These are phyloP conservation scores for Sciurus niger DNA, from an alignment of 2,113 vertebrate species.

Conservation along the genomic window DNA sequence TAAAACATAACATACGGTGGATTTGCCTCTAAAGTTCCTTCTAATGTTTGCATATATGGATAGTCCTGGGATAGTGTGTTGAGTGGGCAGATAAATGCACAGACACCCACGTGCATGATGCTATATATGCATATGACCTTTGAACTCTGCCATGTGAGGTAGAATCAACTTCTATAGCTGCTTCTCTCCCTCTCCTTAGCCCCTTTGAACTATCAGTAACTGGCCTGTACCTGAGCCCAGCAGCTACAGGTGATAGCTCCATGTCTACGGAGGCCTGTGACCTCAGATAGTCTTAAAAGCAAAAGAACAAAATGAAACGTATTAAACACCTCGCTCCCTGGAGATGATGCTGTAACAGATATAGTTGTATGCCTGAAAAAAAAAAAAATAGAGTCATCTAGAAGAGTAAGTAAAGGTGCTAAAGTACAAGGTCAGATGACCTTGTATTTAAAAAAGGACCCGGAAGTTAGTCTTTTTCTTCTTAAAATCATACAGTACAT, in stretches of 20 bases:
- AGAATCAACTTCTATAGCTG: neutral
- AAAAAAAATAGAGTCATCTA: neutral
- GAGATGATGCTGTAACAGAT: neutral
- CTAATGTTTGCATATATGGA: neutral
- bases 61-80: neutral
- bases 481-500: neutral
- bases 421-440: neutral
- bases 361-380: conserved; percentile 11
- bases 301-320: conserved; percentile 12
- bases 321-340: conserved; percentile 54
- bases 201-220: neutral
- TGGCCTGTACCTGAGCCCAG: neutral
- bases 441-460: conserved; percentile 7
- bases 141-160: neutral
- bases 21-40: conserved; percentile 9
- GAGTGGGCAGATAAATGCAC: neutral
- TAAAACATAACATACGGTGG: neutral
- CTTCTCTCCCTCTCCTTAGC: neutral
- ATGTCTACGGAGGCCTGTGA: neutral
- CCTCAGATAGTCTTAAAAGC: neutral
- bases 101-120: neutral
- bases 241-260: neutral
- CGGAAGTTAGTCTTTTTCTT: conserved; percentile 53
- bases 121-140: neutral
- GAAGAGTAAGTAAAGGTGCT: neutral